phyloP scores from a whole-genome alignment of 2,113 vertebrate genomes.

The Nymphicus hollandicus region DNA sequence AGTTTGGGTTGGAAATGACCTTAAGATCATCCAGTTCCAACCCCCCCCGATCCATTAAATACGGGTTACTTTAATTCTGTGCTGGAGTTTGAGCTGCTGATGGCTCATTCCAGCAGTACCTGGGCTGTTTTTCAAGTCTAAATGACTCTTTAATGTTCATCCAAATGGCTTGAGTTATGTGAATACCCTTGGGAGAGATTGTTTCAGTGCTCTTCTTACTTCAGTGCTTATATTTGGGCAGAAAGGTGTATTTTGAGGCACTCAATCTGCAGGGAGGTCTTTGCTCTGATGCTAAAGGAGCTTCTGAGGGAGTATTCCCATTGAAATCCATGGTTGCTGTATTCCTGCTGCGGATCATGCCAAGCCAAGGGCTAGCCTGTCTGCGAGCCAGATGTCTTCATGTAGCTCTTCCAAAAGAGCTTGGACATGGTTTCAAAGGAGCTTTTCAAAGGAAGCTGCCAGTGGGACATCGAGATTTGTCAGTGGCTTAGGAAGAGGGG shows the following conservation, averaged over 20 bases:
- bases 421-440: neutral
- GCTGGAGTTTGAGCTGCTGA: fast-evolving
- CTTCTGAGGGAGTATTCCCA: neutral
- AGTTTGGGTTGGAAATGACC: neutral
- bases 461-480: neutral
- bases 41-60: neutral
- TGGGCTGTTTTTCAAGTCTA: neutral
- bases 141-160: neutral
- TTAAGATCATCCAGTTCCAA: neutral
- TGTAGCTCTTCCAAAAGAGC: neutral
- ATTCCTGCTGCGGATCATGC: neutral
- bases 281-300: neutral
- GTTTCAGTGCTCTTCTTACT: neutral
- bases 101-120: neutral
- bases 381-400: neutral
- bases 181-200: neutral
- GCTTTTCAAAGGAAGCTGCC: neutral
- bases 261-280: neutral
- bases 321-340: neutral
- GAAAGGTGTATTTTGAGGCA: neutral
- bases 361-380: neutral
- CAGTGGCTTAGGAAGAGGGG: neutral
- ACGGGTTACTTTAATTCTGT: no score
- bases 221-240: neutral
- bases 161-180: neutral